Base-by-base conservation (phyloP, 2,888 invertebrate genomes). In the Galeopsomyia nigrocyanea region DNA sequence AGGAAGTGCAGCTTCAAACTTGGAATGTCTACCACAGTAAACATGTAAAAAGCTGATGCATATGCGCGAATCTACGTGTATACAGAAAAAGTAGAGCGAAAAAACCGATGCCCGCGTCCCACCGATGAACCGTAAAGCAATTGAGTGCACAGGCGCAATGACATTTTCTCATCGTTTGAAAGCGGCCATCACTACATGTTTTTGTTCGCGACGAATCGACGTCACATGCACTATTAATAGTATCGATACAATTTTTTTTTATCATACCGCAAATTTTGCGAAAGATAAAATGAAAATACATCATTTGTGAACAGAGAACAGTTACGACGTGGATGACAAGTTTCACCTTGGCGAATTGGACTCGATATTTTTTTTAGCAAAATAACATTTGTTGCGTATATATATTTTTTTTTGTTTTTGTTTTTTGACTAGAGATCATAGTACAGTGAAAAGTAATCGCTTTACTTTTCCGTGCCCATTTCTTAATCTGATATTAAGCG, bases 391-490 rank as follows among this genome's bases (percentile, higher is more conserved):
- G 5, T 39, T 39, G 39, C 39, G 13, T 39, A 39, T 39, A 39
- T 68, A 21, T 49, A 47, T 63, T 50, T 17, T 57, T 21, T 47
- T 68, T 47, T 68, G 17, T 31, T 62, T 49, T 26, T 55, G 55
- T 60, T 31, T 60, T 72, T 74, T 68, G 68, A 75, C 74, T 74
- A 74, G 74, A 74, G 74, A 74, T 74, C 70, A 74, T 74, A 58
- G 56, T 66, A 60, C 7, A 65, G 63, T 47, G 68, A 49, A 39
- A 71, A 61, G 62, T 50, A 19, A 49, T 13, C 62, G 31, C 39
- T 61, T 66, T 62, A 68, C 31, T 58, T 68, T 57, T 74, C 13
- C 49, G 68, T 49, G 56, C 51, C 56, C 17, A 50, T 64, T 53
- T 56, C 50, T 63, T 51, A 62, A 71, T 49, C 57, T 58, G 39